These are phyloP conservation scores for Melanostoma mellinum DNA, from an alignment of 2,888 invertebrate genomes.

Conservation along the genomic window DNA sequence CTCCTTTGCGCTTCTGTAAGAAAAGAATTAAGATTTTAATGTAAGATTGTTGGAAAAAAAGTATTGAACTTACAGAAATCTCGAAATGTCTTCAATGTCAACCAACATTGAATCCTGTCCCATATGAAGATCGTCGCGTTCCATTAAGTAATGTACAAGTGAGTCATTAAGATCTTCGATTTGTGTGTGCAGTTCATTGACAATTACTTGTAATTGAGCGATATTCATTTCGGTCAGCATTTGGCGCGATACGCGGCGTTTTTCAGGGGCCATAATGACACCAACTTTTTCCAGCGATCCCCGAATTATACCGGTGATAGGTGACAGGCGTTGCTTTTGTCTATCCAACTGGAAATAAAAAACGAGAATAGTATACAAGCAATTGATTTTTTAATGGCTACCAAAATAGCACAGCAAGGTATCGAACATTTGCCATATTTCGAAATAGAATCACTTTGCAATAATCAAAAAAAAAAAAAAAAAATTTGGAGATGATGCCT, in stretches of 20 bases:
- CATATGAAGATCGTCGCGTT: slow-evolving; percentile 98
- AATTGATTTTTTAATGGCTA: too few relatives aligned
- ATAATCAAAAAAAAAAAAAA: too few relatives aligned
- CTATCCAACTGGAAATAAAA: slow-evolving; percentile 83
- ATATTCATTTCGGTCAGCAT: slow-evolving; percentile 96
- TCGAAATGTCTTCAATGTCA: slow-evolving; percentile 97
- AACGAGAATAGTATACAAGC: slow-evolving; percentile 6
- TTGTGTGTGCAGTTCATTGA: slow-evolving; percentile 96
- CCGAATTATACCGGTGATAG: slow-evolving; percentile 93
- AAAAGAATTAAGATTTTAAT: background rate
- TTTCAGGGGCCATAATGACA: slow-evolving; percentile 91
- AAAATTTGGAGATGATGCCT: too few relatives aligned
- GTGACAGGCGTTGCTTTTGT: slow-evolving; percentile 88
- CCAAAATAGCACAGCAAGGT: too few relatives aligned
- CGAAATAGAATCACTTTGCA: too few relatives aligned
- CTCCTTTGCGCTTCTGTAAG: slow-evolving; percentile 62
- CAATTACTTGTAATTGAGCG: slow-evolving; percentile 94
- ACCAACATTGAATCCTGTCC: slow-evolving; percentile 98
- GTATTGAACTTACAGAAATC: slow-evolving; percentile 88
- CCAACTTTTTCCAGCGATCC: slow-evolving; percentile 91
- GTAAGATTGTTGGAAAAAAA: too few relatives aligned
- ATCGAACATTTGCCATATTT: too few relatives aligned
- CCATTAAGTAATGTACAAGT: slow-evolving; percentile 93
- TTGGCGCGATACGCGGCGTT: slow-evolving; percentile 91
- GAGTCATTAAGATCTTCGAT: slow-evolving; percentile 96